Evolutionary conservation across 2,797 vertebrate genomes (phyloP).

Genomic region (Pempheris klunzingeri): DNA sequence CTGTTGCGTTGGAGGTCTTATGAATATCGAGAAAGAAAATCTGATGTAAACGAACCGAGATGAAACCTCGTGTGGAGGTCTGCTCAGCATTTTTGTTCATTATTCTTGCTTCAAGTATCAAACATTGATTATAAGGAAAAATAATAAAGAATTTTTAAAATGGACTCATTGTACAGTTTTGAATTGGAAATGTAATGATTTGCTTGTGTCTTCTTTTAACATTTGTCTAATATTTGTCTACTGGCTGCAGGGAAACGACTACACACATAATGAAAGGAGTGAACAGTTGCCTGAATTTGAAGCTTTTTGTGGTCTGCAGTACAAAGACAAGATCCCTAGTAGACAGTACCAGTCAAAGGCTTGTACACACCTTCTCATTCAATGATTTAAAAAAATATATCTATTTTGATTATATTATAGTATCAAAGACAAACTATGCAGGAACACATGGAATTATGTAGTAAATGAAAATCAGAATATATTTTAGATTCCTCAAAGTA

Average conservation of each 20-base stretch:
- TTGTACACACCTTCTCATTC: too few relatives aligned
- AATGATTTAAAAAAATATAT: too few relatives aligned
- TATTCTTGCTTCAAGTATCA: constrained; percentile 85
- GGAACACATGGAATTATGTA: too few relatives aligned
- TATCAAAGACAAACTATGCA: too few relatives aligned
- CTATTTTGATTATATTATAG: too few relatives aligned
- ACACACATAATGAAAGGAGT: too few relatives aligned
- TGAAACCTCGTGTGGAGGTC: constrained; percentile 69
- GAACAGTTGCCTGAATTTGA: background rate
- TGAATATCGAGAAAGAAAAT: constrained; percentile 63
- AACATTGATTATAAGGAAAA: constrained; percentile 85
- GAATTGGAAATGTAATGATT: background rate
- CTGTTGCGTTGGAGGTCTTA: constrained; percentile 51
- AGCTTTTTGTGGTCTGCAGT: background rate
- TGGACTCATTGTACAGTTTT: constrained; percentile 21
- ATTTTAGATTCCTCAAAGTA: too few relatives aligned
- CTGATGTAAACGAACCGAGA: constrained; percentile 60
- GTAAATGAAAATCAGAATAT: too few relatives aligned
- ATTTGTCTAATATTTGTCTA: background rate
- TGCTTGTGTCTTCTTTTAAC: background rate
- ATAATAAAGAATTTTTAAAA: constrained; percentile 86
- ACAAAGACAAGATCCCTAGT: background rate
- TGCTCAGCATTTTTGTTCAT: constrained; percentile 80
- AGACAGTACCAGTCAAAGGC: too few relatives aligned
- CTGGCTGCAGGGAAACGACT: background rate